Base-by-base conservation (phyloP, 1,140 invertebrate species). In the Cryptotermes secundus region DNA sequence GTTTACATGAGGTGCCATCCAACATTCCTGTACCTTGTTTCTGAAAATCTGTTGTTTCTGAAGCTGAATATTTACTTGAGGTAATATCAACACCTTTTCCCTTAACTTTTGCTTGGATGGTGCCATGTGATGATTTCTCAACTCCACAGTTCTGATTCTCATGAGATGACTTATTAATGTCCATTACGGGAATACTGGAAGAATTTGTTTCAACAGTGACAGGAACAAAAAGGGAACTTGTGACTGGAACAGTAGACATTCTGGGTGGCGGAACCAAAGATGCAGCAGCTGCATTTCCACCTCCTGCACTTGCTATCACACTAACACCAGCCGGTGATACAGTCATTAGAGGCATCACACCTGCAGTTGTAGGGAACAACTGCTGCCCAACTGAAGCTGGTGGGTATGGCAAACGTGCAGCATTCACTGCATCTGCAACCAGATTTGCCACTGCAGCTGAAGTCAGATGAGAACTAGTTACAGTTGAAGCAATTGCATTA, bases 381-480 rank as follows among this genome's bases (percentile, higher is more conserved):
- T 38, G 38, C 12, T 82, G 81, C 45, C 83, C 83, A 26, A 80
- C 53, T 14, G 84, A 83, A 26, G 86, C 83, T 79, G 86, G 85
- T 19, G 85, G 84, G 80, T 85, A 86, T 26, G 86, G 86, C 10
- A 86, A 80, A 6, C 85, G 65, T 26, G 87, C 87, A 31, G 87
- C 87, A 83, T 85, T 87, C 1, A 88, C 87, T 59, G 87, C 87
- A 86, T 87, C 87, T 79, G 88, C 87, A 24, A 88, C 88, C 16
- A 88, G 85, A 79, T 85, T 88, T 0, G 87, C 86, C 38, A 87
- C 86, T 42, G 86, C 83, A 22, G 87, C 86, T 85, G 81, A 82
- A 19, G 81, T 31, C 26, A 82, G 38, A 24, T 26, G 81, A 38
- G 59, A 31, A 31, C 49, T 45, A 14, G 34, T 42, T 3, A 59